Percentiles rank a stretch among this genome's conserved stretches.
Evolutionary conservation across 2,113 vertebrate genomes (phyloP).

Genomic region (Silurus meridionalis): DNA sequence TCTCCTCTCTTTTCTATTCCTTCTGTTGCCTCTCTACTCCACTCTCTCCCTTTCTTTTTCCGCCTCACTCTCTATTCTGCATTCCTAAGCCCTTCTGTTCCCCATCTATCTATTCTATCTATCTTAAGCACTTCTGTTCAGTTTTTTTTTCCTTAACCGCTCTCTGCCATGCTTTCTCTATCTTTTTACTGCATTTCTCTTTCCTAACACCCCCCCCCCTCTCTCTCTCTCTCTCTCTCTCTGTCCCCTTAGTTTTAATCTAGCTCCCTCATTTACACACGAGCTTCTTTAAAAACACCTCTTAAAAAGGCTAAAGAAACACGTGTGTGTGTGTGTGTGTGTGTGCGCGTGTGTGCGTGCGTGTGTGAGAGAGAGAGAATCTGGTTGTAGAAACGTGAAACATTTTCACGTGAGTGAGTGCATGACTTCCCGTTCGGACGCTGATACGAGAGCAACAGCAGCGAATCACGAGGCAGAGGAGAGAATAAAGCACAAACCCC

Average conservation of each 20-base stretch:
- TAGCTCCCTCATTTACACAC: neutral
- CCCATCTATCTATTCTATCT: neutral
- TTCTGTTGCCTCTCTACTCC: constrained; percentile 10
- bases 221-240: neutral
- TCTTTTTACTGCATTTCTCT: neutral
- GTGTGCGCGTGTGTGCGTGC: neutral
- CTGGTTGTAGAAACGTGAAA: neutral
- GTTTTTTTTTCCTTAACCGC: neutral
- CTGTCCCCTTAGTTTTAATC: neutral
- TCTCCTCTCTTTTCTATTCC: constrained; percentile 27
- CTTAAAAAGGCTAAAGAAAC: neutral
- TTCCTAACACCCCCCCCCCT: neutral
- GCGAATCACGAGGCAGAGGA: constrained; percentile 71
- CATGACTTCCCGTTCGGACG: constrained; percentile 31
- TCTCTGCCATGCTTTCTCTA: neutral
- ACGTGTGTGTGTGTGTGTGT: neutral
- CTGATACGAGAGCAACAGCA: constrained; percentile 66
- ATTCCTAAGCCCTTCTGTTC: neutral
- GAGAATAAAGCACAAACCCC: constrained; percentile 69
- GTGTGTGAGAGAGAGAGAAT: neutral
- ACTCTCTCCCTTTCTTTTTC: neutral
- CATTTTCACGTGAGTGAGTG: neutral
- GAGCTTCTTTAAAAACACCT: neutral
- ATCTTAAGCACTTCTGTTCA: neutral
- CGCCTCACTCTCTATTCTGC: neutral